phyloP scores from a whole-genome alignment of 2,888 invertebrate species.

The Hemicrepidius hirtus region DNA sequence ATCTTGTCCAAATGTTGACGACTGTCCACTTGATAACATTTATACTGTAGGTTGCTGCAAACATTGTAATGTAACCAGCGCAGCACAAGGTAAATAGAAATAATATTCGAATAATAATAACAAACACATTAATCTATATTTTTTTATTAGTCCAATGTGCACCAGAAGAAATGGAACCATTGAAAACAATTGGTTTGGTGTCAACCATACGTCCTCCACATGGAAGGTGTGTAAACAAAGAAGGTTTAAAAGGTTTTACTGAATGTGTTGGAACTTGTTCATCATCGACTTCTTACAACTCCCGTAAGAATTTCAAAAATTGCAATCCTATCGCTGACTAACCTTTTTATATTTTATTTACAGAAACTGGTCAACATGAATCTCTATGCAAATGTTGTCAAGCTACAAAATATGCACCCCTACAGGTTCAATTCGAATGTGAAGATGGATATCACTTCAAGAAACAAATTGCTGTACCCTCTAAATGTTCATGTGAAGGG shows the following conservation, averaged over 20 bases:
- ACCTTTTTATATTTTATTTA: constrained; percentile 46
- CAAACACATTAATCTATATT: not conserved
- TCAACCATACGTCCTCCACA: constrained; percentile 71
- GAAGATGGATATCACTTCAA: constrained; percentile 66
- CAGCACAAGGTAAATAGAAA: constrained; percentile 70
- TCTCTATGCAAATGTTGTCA: constrained; percentile 75
- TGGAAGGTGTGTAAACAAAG: constrained; percentile 80
- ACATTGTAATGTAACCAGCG: constrained; percentile 76
- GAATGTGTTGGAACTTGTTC: constrained; percentile 83
- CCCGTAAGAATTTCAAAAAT: constrained; percentile 72
- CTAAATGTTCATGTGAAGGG: constrained; percentile 65
- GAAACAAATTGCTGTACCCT: constrained; percentile 68
- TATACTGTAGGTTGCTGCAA: constrained; percentile 81
- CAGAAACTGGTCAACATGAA: constrained; percentile 76
- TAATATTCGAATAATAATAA: constrained; percentile 45
- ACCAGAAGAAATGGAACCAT: constrained; percentile 73
- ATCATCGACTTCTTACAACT: constrained; percentile 81
- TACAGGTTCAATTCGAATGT: constrained; percentile 67
- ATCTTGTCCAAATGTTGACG: constrained; percentile 78
- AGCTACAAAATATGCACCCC: constrained; percentile 62
- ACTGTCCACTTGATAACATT: constrained; percentile 76
- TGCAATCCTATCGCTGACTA: not conserved
- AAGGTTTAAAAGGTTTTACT: constrained; percentile 77
- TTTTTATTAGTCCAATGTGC: constrained; percentile 74
- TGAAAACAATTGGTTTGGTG: constrained; percentile 77